Percentiles rank a stretch among this genome's conserved stretches.
Conservation (phyloP, 2,888 invertebrate genomes). For the Trachelus tabidus region DNA sequence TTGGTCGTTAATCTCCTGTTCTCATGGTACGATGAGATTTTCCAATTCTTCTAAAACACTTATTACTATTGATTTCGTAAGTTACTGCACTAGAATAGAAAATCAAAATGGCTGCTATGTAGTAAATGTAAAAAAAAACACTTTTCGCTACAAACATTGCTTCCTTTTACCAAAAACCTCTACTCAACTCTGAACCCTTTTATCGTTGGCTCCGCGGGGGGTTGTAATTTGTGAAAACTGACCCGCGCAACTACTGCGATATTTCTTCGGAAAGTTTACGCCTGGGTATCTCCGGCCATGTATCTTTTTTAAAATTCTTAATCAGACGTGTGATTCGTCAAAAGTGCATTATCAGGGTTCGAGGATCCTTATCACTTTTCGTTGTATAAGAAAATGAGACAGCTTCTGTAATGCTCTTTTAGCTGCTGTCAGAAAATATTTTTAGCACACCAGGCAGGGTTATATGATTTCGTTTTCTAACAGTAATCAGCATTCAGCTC, state of each 20-base stretch:
- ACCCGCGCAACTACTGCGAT: background rate
- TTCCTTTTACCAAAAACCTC: background rate
- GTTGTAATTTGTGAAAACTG: background rate
- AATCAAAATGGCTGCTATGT: background rate
- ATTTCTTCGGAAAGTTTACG: background rate
- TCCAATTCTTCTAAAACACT: background rate
- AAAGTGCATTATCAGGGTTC: background rate
- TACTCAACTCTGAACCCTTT: background rate
- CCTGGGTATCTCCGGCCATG: background rate
- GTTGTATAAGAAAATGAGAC: background rate
- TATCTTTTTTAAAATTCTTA: background rate
- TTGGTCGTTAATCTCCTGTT: background rate
- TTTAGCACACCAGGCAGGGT: background rate
- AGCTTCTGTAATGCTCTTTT: background rate
- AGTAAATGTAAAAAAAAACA: background rate
- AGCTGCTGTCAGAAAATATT: background rate
- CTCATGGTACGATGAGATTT: background rate
- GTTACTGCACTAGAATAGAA: background rate
- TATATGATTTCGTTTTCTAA: background rate
- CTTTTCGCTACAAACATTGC: background rate
- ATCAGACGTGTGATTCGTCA: background rate
- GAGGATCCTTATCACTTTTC: background rate
- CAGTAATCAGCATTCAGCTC: background rate
- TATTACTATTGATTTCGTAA: background rate
- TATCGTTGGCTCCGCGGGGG: background rate